Evolutionary conservation across 92 coral and sea anemone species (phyloP), one percentile per base, ranked within the genome.

Genomic region (Heliopora coerulea): DNA sequence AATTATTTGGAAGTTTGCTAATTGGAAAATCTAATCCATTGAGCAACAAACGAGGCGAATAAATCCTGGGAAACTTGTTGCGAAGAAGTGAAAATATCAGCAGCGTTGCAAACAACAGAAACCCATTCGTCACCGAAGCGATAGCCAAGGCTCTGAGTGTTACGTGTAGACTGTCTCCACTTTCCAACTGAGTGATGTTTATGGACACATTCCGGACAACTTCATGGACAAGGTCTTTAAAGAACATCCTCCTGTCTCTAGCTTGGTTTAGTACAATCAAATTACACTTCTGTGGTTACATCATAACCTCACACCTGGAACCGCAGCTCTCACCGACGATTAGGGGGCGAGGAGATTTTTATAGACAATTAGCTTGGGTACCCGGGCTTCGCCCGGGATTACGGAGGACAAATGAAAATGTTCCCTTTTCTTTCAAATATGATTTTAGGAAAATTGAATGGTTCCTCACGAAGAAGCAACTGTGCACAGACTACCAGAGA

Each of bases 1-100:
- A 89, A 54, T 83, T 84, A 57, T 83, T 81, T n/a, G 91, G 89
- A 8, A 89, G 77, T 72, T 84, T 87, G 21, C 89, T 86, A 9
- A 91, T 56, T 10, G 96, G 96, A 65, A 80, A 87, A 78, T 78
- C 80, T 79, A 82, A 68, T 40, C 88, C 92, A 9, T 84, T 83
- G 62, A 92, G 80, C 13, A 89, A 89, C 66, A 86, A 85, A 0
- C 97, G 92, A 6, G 97, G 97, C 1, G 97, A 77, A 78, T 87
- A 92, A 50, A 92, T 83, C 31, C 85, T 64, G 65, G 91, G 88
- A 34, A 87, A 83, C 57, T 81, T 82, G 19, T 85, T 74, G 35
- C 97, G 91, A 33, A 92, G 78, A 50, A 85, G 80, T 27, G 92
- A 89, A 62, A 89, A 92, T 57, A 92, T 40, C 60, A 78, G n/a